Conservation (phyloP, 1,140 invertebrate genomes). For the Pseudomyrmex pallidus region DNA sequence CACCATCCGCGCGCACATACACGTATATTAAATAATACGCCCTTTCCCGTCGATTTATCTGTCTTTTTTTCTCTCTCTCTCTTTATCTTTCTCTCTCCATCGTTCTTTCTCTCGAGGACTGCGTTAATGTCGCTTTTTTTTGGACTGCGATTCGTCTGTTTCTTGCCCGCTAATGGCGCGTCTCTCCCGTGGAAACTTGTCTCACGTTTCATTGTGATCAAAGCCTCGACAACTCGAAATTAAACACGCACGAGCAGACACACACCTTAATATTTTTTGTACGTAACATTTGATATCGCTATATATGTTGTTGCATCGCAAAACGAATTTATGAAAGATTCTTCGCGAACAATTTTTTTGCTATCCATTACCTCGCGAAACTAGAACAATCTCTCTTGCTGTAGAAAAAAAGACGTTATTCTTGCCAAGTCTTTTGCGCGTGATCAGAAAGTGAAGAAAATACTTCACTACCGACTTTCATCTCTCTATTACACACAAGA, state of each 20-base stretch:
- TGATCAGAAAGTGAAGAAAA: slow-evolving; percentile 52
- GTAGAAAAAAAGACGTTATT: slow-evolving; percentile 31
- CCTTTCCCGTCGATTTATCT: slow-evolving; percentile 49
- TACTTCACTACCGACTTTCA: slow-evolving; percentile 25
- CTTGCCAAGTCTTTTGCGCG: slow-evolving; percentile 31
- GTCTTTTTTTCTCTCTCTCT: not conserved
- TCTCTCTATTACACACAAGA: slow-evolving; percentile 32
- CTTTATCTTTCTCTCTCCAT: not conserved
- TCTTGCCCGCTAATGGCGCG: slow-evolving; percentile 46
- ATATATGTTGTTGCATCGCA: not conserved
- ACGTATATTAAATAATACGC: slow-evolving; percentile 57
- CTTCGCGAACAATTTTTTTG: slow-evolving; percentile 41
- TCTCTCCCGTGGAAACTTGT: slow-evolving; percentile 34
- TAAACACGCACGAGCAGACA: not conserved
- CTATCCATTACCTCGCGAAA: slow-evolving; percentile 16
- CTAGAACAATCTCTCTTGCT: slow-evolving; percentile 27
- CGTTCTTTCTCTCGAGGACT: not conserved
- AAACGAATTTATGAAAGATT: slow-evolving; percentile 21
- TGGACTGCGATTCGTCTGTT: slow-evolving; percentile 20
- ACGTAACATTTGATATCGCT: not conserved
- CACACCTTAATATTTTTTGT: not conserved
- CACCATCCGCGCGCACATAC: slow-evolving; percentile 19
- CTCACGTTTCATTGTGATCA: slow-evolving; percentile 38
- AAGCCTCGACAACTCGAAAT: not conserved
- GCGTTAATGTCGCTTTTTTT: slow-evolving; percentile 32